These are phyloP conservation scores for Gymnothorax reevesii DNA, from an alignment of 2,797 vertebrate species.

Conservation along the genomic window DNA sequence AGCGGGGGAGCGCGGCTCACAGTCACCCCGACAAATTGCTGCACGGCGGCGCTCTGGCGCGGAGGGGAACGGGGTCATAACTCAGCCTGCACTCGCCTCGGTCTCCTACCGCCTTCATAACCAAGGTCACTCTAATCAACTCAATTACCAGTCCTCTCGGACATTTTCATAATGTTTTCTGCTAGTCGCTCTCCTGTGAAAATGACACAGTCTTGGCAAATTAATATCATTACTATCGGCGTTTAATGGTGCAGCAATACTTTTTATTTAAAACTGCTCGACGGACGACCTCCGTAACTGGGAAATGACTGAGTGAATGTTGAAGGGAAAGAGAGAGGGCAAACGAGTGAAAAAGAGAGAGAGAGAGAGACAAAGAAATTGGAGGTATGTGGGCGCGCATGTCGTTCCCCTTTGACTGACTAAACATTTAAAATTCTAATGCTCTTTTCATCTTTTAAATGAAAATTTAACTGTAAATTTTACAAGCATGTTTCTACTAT, in stretches of 20 bases:
- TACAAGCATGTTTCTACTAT: neutral
- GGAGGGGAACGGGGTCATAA: slow-evolving; percentile 79
- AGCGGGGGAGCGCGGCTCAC: slow-evolving; percentile 66
- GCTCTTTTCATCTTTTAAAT: neutral
- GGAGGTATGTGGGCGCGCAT: neutral
- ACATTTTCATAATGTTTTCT: slow-evolving; percentile 99
- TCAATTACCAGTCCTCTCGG: slow-evolving; percentile 93
- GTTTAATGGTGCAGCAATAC: slow-evolving; percentile 89
- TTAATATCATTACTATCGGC: slow-evolving; percentile 95
- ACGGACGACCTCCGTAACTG: slow-evolving; percentile 68
- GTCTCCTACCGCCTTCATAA: slow-evolving; percentile 86
- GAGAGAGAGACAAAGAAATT: neutral
- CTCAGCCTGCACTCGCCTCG: slow-evolving; percentile 82
- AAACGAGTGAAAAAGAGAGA: neutral
- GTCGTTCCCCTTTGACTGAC: neutral
- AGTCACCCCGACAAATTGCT: slow-evolving; percentile 79
- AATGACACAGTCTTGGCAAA: slow-evolving; percentile 97
- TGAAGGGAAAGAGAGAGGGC: slow-evolving; percentile 4
- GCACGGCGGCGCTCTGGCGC: slow-evolving; percentile 61
- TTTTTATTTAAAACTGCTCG: slow-evolving; percentile 81
- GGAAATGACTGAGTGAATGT: slow-evolving; percentile 29
- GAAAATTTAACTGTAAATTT: neutral
- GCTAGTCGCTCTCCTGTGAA: slow-evolving; percentile 99
- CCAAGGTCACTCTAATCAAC: slow-evolving; percentile 99
- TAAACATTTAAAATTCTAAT: neutral